Conservation (phyloP, 2,113 vertebrate genomes). For the Manacus vitellinus region DNA sequence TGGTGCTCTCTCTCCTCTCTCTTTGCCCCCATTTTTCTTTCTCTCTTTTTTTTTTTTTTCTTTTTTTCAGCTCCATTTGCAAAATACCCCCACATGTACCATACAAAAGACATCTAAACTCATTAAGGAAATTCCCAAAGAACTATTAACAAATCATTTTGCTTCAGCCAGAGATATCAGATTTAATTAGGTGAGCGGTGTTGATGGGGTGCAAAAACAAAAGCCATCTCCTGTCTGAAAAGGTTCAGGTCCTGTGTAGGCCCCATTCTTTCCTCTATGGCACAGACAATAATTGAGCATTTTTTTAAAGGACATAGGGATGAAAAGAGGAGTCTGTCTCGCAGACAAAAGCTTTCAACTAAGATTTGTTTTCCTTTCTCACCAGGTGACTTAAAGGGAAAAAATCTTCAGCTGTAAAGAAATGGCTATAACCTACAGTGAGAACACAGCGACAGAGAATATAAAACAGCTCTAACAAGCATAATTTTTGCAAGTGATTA, state of each 20-base stretch:
- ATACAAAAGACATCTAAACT: slow-evolving; percentile 94
- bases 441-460: slow-evolving; percentile 77
- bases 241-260: slow-evolving; percentile 87
- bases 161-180: slow-evolving; percentile 90
- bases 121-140: slow-evolving; percentile 97
- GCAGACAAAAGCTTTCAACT: slow-evolving; percentile 86
- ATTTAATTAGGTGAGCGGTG: slow-evolving; percentile 97
- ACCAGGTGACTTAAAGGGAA: slow-evolving; percentile 86
- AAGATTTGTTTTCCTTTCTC: slow-evolving; percentile 83
- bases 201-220: slow-evolving; percentile 95
- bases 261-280: slow-evolving; percentile 81
- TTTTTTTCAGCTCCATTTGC: slow-evolving; percentile 75
- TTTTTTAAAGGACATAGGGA: slow-evolving; percentile 76
- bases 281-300: slow-evolving; percentile 89
- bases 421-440: slow-evolving; percentile 71
- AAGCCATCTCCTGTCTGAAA: slow-evolving; percentile 90
- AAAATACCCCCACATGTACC: slow-evolving; percentile 81
- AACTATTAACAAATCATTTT: slow-evolving; percentile 91
- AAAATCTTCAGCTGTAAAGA: slow-evolving; percentile 66
- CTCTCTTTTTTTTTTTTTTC: neutral
- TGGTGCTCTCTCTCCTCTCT: slow-evolving; percentile 59
- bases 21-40: slow-evolving; percentile 64
- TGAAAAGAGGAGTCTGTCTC: slow-evolving; percentile 71
- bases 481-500: slow-evolving; percentile 78
- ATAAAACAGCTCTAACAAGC: slow-evolving; percentile 79